Evolutionary conservation across 1,140 invertebrate species (phyloP).

Genomic region (Dendrolimus kikuchii): DNA sequence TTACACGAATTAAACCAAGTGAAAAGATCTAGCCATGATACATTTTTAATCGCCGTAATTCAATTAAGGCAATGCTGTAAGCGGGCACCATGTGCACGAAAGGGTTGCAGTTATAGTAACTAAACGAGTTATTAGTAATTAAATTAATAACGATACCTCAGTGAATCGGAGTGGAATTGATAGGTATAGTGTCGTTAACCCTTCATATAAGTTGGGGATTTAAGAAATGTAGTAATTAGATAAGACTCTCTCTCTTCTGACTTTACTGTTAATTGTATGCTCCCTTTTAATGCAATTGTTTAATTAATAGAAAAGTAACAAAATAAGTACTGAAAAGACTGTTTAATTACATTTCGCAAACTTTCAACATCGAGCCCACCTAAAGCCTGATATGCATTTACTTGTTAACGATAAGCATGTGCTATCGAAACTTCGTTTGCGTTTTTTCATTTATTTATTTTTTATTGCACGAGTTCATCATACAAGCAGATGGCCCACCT

Average conservation of each 20-base stretch:
- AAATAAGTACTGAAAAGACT: too few relatives aligned
- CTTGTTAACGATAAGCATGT: too few relatives aligned
- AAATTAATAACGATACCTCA: constrained; percentile 30
- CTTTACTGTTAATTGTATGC: too few relatives aligned
- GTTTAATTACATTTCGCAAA: too few relatives aligned
- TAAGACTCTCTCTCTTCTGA: not conserved
- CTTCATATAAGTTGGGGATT: constrained; percentile 11
- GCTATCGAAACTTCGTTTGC: too few relatives aligned
- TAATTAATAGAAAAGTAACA: too few relatives aligned
- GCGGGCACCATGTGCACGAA: constrained; percentile 19
- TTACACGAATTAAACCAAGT: not conserved
- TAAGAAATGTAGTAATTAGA: constrained; percentile 5
- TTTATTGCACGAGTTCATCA: too few relatives aligned
- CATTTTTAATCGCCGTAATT: constrained; percentile 8
- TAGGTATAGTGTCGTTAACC: constrained; percentile 34
- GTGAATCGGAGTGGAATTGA: constrained; percentile 34
- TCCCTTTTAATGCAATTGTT: too few relatives aligned
- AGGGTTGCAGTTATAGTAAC: constrained; percentile 39
- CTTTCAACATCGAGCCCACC: too few relatives aligned
- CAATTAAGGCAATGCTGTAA: constrained; percentile 6
- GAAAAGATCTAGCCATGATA: not conserved
- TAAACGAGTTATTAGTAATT: constrained; percentile 43
- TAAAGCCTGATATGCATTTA: too few relatives aligned
- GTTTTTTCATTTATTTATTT: too few relatives aligned
- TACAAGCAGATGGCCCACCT: too few relatives aligned